Base-by-base conservation (phyloP, 2,888 invertebrate species). In the Diachrysia chrysitis region DNA sequence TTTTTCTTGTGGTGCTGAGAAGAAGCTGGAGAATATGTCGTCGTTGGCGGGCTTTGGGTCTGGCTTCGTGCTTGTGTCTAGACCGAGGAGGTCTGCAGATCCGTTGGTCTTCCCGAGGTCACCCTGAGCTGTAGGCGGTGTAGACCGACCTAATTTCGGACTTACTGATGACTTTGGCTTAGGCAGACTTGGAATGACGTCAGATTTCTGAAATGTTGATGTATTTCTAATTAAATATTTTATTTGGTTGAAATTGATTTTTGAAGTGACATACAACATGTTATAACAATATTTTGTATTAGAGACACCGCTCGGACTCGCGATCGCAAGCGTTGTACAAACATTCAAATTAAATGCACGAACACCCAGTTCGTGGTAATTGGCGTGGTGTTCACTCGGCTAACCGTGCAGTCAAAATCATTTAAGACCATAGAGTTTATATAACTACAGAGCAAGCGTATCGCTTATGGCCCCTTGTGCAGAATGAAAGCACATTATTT, bases 11-110 rank as follows among this genome's bases (percentile, higher is more conserved):
- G 96, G 95, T 25, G 97, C 97, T 21, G 97, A 97, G 86, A 97
- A 94, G 90, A 98, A 97, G 77, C 96, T 97, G 71, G 97, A 97
- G 92, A 97, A 97, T 76, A 96, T 96, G 86, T 97, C 97, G 76
- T 97, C 97, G 64, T 81, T 90, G 23, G 87, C 74, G 2, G 90
- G 76, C 78, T 90, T 93, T 7, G 89, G 63, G 60, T 92, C 93
- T 1, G 89, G 82, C 83, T 90, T 93, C 32, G 83, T 68, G 16
- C 68, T 63, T 0, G 92, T 94, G 78, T 95, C 94, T 37, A 94
- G 79, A 42, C 95, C 95, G 9, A 95, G 90, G 0, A 95, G 91
- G 71, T 96, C 96, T 19, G 95, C 89, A 0, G 94, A 85, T 1
- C 92, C 92, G 65, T 93, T 94, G 16, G 88, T 79, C 74, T 92